Evolutionary conservation across 2,888 invertebrate species (phyloP).

Genomic region (Orthosia gracilis): DNA sequence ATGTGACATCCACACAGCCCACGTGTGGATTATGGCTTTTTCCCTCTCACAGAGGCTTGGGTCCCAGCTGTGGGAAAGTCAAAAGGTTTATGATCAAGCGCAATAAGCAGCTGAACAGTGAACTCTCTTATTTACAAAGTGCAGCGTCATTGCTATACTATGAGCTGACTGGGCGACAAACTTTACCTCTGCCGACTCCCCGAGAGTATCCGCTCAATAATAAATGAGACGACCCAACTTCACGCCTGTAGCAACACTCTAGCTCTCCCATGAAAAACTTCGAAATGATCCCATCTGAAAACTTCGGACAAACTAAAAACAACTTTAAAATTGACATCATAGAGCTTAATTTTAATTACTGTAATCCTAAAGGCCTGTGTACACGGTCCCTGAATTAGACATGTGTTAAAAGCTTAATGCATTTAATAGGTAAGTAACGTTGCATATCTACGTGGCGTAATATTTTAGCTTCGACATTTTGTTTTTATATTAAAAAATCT

Average conservation of each 20-base stretch:
- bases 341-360: slow-evolving; percentile 60
- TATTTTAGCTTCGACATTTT: slow-evolving; percentile 72
- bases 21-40: no score
- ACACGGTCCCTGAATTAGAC: slow-evolving; percentile 84
- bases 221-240: slow-evolving; percentile 90
- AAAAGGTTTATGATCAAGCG: not conserved
- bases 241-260: slow-evolving; percentile 85
- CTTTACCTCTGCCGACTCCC: slow-evolving; percentile 73
- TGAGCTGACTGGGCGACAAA: slow-evolving; percentile 54
- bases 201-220: slow-evolving; percentile 87
- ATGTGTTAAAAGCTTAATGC: slow-evolving; percentile 89
- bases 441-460: slow-evolving; percentile 73
- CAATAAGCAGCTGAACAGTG: slow-evolving; percentile 41
- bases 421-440: slow-evolving; percentile 83
- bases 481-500: slow-evolving; percentile 57
- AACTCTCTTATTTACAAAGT: slow-evolving; percentile 54
- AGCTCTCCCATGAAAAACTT: slow-evolving; percentile 81
- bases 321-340: slow-evolving; percentile 59
- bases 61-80: no score
- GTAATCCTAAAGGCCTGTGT: slow-evolving; percentile 65
- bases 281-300: slow-evolving; percentile 76
- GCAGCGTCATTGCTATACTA: slow-evolving; percentile 50
- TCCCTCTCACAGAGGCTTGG: no score
- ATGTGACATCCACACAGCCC: no score
- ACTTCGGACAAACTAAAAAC: slow-evolving; percentile 61